Percentiles rank a stretch among this genome's conserved stretches.
These are phyloP conservation scores for Amphipoea oculea DNA, from an alignment of 2,888 invertebrate species.

Conservation along the genomic window DNA sequence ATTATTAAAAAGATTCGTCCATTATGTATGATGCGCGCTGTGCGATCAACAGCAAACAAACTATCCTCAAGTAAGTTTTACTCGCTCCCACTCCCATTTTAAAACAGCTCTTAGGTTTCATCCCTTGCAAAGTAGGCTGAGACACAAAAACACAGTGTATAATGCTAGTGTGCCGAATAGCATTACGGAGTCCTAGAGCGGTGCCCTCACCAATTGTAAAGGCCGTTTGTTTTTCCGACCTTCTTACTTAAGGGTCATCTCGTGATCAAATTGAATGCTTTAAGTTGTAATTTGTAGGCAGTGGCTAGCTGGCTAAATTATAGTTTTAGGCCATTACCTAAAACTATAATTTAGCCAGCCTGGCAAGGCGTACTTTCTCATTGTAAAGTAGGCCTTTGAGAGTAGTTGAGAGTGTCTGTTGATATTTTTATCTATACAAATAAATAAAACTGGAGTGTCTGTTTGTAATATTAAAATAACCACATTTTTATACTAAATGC, in stretches of 20 bases:
- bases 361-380: too few species aligned
- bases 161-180: constrained; percentile 65
- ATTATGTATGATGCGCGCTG: not conserved
- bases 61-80: not conserved
- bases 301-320: constrained; percentile 39
- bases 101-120: constrained; percentile 29
- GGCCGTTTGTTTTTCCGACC: constrained; percentile 62
- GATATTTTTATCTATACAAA: not conserved
- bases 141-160: constrained; percentile 66
- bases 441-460: too few species aligned
- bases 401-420: constrained; percentile 3
- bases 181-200: constrained; percentile 58
- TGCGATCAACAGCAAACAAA: not conserved
- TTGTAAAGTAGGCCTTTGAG: constrained; percentile 8
- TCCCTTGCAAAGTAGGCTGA: constrained; percentile 62
- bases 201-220: constrained; percentile 55
- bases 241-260: constrained; percentile 56
- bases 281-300: constrained; percentile 57
- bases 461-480: too few species aligned
- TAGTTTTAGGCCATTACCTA: constrained; percentile 25
- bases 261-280: constrained; percentile 54
- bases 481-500: too few species aligned
- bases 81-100: constrained; percentile 17
- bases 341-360: too few species aligned
- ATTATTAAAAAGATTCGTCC: not conserved